Conservation (phyloP, 2,888 invertebrate species). For the Caenorhabditis sp. region DNA sequence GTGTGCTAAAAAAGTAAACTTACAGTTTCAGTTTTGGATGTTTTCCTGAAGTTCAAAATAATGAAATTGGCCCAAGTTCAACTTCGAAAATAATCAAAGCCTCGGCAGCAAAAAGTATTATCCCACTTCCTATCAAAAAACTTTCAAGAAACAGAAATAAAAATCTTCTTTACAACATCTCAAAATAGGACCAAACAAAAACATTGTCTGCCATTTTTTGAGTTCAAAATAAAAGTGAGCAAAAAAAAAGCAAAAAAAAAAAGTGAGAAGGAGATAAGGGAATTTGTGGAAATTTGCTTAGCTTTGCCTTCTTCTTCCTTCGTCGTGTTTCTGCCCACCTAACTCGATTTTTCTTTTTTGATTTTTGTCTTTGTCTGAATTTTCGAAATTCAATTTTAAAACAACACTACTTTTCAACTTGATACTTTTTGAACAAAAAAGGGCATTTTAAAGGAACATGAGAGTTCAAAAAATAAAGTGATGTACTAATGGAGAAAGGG, state of each 20-base stretch:
- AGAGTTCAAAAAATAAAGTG: not conserved
- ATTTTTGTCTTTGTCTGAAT: constrained; percentile 1
- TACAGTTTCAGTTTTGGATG: too few species aligned
- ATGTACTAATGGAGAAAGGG: not conserved
- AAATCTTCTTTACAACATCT: too few species aligned
- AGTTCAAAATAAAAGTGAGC: too few species aligned
- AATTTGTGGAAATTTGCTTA: not conserved
- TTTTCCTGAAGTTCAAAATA: too few species aligned
- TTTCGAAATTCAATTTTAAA: not conserved
- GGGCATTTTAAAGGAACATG: not conserved
- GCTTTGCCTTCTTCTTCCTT: not conserved
- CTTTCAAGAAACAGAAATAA: too few species aligned
- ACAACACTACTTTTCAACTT: not conserved
- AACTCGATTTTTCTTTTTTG: not conserved
- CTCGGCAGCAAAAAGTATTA: too few species aligned
- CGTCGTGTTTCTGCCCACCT: not conserved
- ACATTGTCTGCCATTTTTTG: too few species aligned
- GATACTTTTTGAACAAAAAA: not conserved
- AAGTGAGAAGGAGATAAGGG: not conserved
- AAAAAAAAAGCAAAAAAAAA: not conserved
- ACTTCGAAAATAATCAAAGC: too few species aligned
- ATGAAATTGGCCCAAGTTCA: too few species aligned
- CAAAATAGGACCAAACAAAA: too few species aligned
- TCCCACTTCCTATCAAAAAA: too few species aligned
- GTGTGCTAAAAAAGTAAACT: too few species aligned